phyloP scores from a whole-genome alignment of 2,113 vertebrate species.

The Dinomys branickii region DNA sequence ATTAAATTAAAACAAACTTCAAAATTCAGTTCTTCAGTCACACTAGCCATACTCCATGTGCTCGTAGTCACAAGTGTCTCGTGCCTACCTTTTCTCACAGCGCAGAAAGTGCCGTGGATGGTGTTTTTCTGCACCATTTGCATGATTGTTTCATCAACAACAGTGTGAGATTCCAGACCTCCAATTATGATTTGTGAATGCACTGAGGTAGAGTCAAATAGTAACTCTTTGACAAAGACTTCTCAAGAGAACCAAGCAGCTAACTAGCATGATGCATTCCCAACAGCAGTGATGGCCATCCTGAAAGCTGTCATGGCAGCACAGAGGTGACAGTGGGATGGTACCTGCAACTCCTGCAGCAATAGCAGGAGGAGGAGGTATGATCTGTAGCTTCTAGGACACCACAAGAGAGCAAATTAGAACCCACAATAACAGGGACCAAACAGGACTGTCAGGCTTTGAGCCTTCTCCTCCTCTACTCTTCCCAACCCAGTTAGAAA shows the following conservation, averaged over 20 bases:
- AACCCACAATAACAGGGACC: not conserved
- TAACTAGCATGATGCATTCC: fast-evolving
- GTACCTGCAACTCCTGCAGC: not conserved
- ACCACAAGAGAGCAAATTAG: not conserved
- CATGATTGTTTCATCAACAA: no score
- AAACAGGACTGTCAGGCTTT: not conserved
- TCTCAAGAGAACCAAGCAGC: not conserved
- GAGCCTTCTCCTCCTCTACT: no score
- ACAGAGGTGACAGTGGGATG: not conserved
- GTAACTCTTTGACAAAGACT: not conserved
- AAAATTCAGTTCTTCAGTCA: not conserved
- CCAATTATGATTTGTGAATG: not conserved
- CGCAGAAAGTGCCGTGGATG: not conserved
- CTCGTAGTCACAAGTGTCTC: not conserved
- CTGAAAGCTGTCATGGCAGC: not conserved
- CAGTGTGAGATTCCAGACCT: not conserved
- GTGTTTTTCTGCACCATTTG: no score
- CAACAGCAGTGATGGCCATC: fast-evolving
- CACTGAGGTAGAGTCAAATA: not conserved
- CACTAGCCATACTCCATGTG: not conserved
- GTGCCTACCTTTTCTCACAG: not conserved
- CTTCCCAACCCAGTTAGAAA: not conserved
- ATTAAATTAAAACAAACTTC: not conserved
- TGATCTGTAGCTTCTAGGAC: not conserved
- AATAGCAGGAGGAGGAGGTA: not conserved